Base-by-base conservation (phyloP, 2,888 invertebrate species). In the Caenorhabditis sp. region DNA sequence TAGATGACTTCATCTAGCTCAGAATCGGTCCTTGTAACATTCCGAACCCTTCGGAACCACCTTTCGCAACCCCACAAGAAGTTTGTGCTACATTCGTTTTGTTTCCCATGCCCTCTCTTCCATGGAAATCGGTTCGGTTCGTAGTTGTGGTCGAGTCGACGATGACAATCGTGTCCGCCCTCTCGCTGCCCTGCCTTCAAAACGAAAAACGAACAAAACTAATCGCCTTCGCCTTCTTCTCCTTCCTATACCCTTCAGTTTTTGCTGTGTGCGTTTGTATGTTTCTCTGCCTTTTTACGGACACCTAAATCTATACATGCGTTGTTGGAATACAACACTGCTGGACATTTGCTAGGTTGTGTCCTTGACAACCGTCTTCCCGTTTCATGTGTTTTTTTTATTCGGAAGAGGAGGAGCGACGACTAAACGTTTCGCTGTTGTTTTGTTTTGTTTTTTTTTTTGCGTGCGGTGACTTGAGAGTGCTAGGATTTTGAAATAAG, bases 131-230 rank as follows among this genome's bases (percentile, higher is more conserved):
- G 72, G 72, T 41, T 28, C 44, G 54, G 31, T 38, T 47, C 19
- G 47, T 47, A n/a, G 47, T 47, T 19, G 19, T 19, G 19, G 19
- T 54, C 56, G 56, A 51, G n/a, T n/a, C 51, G 49, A 28, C 47
- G 38, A 14, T 16, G 16, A 44, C 44, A n/a, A 44, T 31, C 31
- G 31, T 31, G 31, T 31, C 31, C 31, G 31, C 31, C 31, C 31
- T 31, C 31, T 7, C n/a, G n/a, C n/a, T 6, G 8, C 8, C 8
- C 8, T 16, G 44, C n/a, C 47, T 47, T 6, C 47, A 47, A 47
- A 47, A 47, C 47, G 47, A 47, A 47, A 66, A 58, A 63, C 68
- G 72, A 76, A 80, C 77, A 74, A 76, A 63, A 80, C 66, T 73
- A 76, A 70, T 77, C 77, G 77, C 70, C 77, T 68, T 68, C 68